Evolutionary conservation across 1,140 invertebrate species (phyloP), one percentile per base, ranked within the genome.

Genomic region (Drosophila ficusphila): DNA sequence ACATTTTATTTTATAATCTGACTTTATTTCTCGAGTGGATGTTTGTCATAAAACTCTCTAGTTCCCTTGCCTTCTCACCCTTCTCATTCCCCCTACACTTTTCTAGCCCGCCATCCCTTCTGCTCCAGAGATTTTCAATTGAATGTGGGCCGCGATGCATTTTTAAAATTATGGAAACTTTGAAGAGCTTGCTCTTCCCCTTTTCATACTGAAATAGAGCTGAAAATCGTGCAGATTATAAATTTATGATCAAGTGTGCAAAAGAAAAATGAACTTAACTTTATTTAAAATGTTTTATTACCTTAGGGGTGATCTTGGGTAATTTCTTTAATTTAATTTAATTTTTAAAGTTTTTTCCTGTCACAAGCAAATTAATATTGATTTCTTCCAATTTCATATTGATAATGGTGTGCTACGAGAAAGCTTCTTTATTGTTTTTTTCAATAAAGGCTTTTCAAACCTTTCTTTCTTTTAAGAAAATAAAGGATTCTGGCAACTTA

Each of bases 1-100:
- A 73, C 56, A 51, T 69, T 79, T 36, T 46, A 49, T 67, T 78
- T 79, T 41, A 74, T 79, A 79, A 74, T 79, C 75, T 79, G 61
- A 67, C 60, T 67, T 67, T 67, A 67, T 67, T 67, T 67, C 64
- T 67, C 46, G 62, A 67, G 62, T 67, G 64, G 61, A 67, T 67
- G 64, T 67, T 67, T 42, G 49, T 56, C 61, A 79, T 78, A 68
- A 69, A 56, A 53, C 42, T 33, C 68, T 58, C n/a, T 38, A 39
- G 6, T 16, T 36, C 16, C 46, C 31, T 21, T 21, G 6, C 11
- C 42, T 9, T 8, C 42, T n/a, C 9, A 9, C 6, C 12, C 23
- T 21, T 44, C 5, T 23, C 11, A 14, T 61, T 39, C 27, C 29
- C 27, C 21, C 14, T 1, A 12, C 3, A 12, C 8, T 16, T 60